Percentiles rank a stretch among this genome's conserved stretches.
phyloP scores from a whole-genome alignment of 64 coral and sea anemone species.

The Platygyra sinensis region DNA sequence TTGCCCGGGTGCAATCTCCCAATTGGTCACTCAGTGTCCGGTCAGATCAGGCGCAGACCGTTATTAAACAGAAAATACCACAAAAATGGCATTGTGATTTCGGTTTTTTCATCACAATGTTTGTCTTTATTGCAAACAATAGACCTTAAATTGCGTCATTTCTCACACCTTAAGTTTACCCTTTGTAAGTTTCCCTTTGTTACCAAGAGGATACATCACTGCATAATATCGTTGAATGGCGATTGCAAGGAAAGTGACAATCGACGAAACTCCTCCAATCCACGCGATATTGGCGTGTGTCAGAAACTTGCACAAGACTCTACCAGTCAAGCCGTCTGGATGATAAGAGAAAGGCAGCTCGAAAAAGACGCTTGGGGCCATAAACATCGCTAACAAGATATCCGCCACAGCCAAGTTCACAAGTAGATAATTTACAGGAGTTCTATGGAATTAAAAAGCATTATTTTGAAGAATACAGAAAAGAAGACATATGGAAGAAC shows the following conservation, averaged over 20 bases:
- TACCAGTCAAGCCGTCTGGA: neutral
- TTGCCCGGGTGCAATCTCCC: too few species aligned
- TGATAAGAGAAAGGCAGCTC: neutral
- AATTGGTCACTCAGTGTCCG: too few species aligned
- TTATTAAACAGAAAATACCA: too few species aligned
- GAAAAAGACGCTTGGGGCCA: neutral
- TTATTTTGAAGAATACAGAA: too few species aligned
- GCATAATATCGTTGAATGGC: slow-evolving; percentile 24
- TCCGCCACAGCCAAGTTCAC: slow-evolving; percentile 23
- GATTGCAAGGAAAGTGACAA: neutral
- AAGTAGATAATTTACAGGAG: slow-evolving; percentile 22
- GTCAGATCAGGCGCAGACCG: too few species aligned
- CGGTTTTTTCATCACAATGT: too few species aligned
- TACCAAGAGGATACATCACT: neutral
- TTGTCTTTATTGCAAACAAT: too few species aligned
- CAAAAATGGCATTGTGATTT: neutral
- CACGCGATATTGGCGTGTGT: slow-evolving; percentile 5
- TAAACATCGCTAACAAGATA: neutral
- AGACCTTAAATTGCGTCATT: too few species aligned
- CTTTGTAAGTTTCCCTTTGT: neutral
- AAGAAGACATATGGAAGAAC: too few species aligned
- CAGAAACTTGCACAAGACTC: neutral
- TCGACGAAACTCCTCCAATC: slow-evolving; percentile 12
- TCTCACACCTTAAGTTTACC: neutral
- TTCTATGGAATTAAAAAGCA: neutral